Evolutionary conservation across 1,140 invertebrate genomes (phyloP).

Genomic region (Dendroctonus ponderosae): DNA sequence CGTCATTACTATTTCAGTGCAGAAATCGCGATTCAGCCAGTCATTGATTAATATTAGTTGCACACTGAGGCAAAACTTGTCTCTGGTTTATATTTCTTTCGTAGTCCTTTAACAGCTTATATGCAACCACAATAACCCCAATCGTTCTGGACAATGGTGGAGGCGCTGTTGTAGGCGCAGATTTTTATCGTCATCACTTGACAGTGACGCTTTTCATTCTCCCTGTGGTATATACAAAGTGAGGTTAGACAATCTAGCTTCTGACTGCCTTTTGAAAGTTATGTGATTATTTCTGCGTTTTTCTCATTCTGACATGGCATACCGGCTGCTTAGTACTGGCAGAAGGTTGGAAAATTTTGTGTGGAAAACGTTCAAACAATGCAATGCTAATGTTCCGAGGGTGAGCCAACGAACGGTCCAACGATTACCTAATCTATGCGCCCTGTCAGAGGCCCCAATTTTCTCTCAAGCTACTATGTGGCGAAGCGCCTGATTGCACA

Average conservation of each 20-base stretch:
- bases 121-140: too few relatives aligned
- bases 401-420: slow-evolving; percentile 33
- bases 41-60: too few relatives aligned
- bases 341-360: slow-evolving; percentile 50
- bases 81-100: too few relatives aligned
- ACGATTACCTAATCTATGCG: slow-evolving; percentile 29
- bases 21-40: too few relatives aligned
- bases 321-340: slow-evolving; percentile 47
- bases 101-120: too few relatives aligned
- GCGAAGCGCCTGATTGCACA: neutral
- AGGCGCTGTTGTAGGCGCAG: too few relatives aligned
- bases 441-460: neutral
- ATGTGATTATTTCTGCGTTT: slow-evolving; percentile 26
- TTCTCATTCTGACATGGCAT: slow-evolving; percentile 46
- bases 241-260: slow-evolving; percentile 9
- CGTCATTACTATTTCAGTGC: too few relatives aligned
- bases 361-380: slow-evolving; percentile 46
- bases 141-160: too few relatives aligned
- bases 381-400: slow-evolving; percentile 39
- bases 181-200: too few relatives aligned
- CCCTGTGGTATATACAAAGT: neutral
- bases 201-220: too few relatives aligned
- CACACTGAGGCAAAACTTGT: too few relatives aligned
- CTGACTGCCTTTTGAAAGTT: slow-evolving; percentile 21
- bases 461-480: neutral